Evolutionary conservation across 1,140 invertebrate genomes (phyloP), one percentile per base, ranked within the genome.

Genomic region (Bombus superbus): DNA sequence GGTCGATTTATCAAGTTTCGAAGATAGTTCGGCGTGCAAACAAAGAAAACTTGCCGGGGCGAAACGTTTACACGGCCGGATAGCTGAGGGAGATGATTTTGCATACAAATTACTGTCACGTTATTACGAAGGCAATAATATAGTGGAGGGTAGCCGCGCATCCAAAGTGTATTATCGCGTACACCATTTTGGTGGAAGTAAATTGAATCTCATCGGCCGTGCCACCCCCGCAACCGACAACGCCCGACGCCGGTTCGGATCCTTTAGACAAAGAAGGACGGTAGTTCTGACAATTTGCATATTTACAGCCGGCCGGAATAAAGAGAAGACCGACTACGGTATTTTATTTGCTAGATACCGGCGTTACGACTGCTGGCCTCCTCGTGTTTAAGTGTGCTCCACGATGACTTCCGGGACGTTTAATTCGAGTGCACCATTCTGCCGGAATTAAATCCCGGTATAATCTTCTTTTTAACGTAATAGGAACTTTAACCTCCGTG

Each of bases 181-280:
- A 92, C 91, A 92, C 91, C 92, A 90, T 93, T 94, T 93, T 91
- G 91, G 89, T 89, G 90, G 88, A 87, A 88, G 90, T 92, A 93
- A 94, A 94, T 94, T 94, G 92, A 94, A 94, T 93, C 90, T 86
- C 88, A 93, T 92, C 91, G 90, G 59, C 86, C 90, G 90, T 88
- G 87, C 64, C 64, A 79, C 91, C 73, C 79, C 83, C 53, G 40
- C 13, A 28, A 18, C 15, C 77, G 59, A 77, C 42, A 59, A 22
- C 47, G n/a, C 15, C 3, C 73, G n/a, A 38, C 66, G 15, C 68
- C 13, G 4, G n/a, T 85, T 86, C 75, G 69, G 85, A 77, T 87
- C 72, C 83, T 81, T 75, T 89, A 81, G 87, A 90, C 87, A 87
- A 87, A 88, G 89, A 90, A 83, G 81, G 89, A 86, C 73, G 85